Percentiles rank a stretch among this genome's conserved stretches.
Conservation (phyloP, 64 coral and sea anemone genomes). For the Montipora sp. region DNA sequence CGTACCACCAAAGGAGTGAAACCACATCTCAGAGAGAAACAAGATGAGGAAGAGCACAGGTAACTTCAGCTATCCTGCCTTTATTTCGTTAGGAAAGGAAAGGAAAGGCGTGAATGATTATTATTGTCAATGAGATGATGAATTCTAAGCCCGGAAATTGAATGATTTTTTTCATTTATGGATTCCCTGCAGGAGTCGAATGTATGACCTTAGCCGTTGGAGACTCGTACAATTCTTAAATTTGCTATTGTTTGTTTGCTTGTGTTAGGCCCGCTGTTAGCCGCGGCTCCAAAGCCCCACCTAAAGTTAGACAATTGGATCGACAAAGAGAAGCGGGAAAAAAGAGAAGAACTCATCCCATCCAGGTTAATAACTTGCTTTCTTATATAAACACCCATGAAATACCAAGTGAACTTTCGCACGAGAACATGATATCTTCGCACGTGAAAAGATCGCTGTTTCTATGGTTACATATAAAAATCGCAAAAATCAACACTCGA, state of each 20-base stretch:
- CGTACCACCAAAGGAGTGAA: constrained; percentile 91
- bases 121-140: too few species aligned
- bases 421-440: too few species aligned
- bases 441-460: too few species aligned
- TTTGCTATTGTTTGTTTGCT: not conserved
- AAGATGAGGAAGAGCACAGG: constrained; percentile 80
- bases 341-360: constrained; percentile 76
- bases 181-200: too few species aligned
- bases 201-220: too few species aligned
- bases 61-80: not conserved
- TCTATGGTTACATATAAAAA: too few species aligned
- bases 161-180: too few species aligned
- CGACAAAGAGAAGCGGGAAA: constrained; percentile 68
- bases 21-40: constrained; percentile 83
- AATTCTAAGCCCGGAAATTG: too few species aligned
- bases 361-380: constrained; percentile 63
- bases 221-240: too few species aligned
- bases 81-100: not conserved
- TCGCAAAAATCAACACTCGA: too few species aligned
- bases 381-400: not conserved
- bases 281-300: constrained; percentile 85
- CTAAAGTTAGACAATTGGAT: constrained; percentile 87
- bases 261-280: constrained; percentile 81
- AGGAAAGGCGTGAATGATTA: too few species aligned
- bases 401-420: too few species aligned